phyloP scores from a whole-genome alignment of 1,140 invertebrate species.

The Parapsyche elsis region DNA sequence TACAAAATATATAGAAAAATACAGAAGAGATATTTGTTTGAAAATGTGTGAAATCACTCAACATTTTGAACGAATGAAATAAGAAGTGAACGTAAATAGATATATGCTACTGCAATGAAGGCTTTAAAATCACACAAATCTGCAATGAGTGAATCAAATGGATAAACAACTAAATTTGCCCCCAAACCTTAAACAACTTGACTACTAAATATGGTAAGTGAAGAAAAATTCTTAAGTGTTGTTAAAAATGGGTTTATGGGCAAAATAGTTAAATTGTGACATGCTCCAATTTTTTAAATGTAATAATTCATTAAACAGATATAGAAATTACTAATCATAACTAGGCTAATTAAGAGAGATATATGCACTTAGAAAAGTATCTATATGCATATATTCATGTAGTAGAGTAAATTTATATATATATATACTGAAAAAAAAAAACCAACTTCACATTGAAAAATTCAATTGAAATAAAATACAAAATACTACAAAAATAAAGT shows the following conservation, averaged over 20 bases:
- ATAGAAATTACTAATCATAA: not conserved
- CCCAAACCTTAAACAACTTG: not conserved
- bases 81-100: not conserved
- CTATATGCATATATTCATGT: not conserved
- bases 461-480: constrained; percentile 6
- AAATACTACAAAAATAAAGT: no score
- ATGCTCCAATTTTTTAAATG: constrained; percentile 2
- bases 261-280: not conserved
- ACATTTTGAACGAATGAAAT: not conserved
- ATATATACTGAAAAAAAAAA: not conserved
- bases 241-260: not conserved
- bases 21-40: not conserved
- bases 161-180: not conserved
- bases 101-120: constrained; percentile 10
- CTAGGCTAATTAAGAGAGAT: not conserved
- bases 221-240: not conserved
- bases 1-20: not conserved
- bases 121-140: constrained; percentile 1
- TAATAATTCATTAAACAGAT: constrained; percentile 2
- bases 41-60: not conserved
- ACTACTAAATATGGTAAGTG: not conserved
- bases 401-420: not conserved
- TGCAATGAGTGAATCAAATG: constrained; percentile 17
- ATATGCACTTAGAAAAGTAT: not conserved
- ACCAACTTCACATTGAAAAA: not conserved